Conservation (phyloP, 2,888 invertebrate genomes). For the Coenonympha glycerion region DNA sequence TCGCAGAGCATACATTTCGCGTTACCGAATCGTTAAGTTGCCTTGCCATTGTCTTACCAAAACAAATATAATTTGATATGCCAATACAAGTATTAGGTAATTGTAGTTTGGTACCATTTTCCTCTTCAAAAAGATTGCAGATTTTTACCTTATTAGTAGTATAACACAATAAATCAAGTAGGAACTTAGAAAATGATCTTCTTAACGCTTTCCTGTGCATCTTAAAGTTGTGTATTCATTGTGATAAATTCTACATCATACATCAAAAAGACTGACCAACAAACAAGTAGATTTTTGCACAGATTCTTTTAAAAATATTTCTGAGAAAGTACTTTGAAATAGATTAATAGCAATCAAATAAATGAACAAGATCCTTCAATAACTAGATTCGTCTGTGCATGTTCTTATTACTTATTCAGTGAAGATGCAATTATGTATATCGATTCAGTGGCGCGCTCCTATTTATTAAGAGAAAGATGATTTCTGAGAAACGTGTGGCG, state of each 20-base stretch:
- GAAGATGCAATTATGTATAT: conserved; percentile 17
- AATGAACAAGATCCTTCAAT: conserved; percentile 8
- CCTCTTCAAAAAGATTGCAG: too few species aligned
- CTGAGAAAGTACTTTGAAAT: conserved; percentile 4
- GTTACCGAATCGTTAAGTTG: conserved; percentile 41
- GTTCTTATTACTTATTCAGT: background rate
- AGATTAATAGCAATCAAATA: conserved; percentile 6
- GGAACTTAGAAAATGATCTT: too few species aligned
- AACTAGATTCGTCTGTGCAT: conserved; percentile 2
- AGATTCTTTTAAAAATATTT: background rate
- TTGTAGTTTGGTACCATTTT: conserved; percentile 26
- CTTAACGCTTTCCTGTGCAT: too few species aligned
- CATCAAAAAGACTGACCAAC: background rate
- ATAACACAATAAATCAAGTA: too few species aligned
- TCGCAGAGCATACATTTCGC: conserved; percentile 34
- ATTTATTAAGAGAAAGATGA: conserved; percentile 6
- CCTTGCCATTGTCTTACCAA: conserved; percentile 43
- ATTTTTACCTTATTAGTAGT: too few species aligned
- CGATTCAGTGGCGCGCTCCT: conserved; percentile 3
- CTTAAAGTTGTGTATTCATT: too few species aligned
- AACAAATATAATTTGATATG: conserved; percentile 38
- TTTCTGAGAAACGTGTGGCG: conserved; percentile 2
- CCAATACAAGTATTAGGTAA: conserved; percentile 34
- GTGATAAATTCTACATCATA: too few species aligned
- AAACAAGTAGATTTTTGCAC: background rate